Evolutionary conservation across 2,888 invertebrate genomes (phyloP), one percentile per base, ranked within the genome.

Genomic region (Dasypolia templi): DNA sequence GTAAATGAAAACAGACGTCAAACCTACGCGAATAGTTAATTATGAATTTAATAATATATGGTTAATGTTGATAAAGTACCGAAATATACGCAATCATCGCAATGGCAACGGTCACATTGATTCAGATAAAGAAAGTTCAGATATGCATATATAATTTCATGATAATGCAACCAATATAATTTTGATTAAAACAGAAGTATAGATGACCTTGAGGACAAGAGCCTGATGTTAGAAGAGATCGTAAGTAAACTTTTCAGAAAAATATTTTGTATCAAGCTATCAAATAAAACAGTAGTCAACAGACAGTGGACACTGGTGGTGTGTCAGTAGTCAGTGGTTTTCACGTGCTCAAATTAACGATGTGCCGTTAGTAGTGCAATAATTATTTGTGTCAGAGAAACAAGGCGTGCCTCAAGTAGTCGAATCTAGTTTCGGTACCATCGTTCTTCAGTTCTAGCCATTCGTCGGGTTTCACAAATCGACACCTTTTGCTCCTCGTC

Each of bases 401-500:
- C 59, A 82, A 75, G 85, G 76, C 75, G 88, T 90, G 90, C 88
- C 84, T 81, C 72, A 74, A 82, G 62, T 46, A 63, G 70, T 72
- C 74, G 58, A 70, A 82, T 76, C 42, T 61, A 61, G 75, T 75
- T 75, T 83, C 83, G 89, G 88, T 95, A 95, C 96, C 95, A 85
- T 94, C 93, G 82, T 90, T 91, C 83, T 92, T 89, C 82, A 94
- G 89, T 84, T 94, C 94, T 81, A 94, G 89, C 96, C 96, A 96
- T 80, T 95, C 94, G 86, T 96, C 96, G 75, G 91, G 91, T 89
- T 93, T 95, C 73, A 96, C 89, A 49, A 89, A 85, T 67, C 93
- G 92, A 88, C 92, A 95, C 78, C 92, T 94, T 91, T 94, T 96
- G 75, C 92, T 92, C 84, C 96, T 93, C 29, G 95, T 95, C 76